Evolutionary conservation across 35 echinoderm and acorn worm species (phyloP), one percentile per base, ranked within the genome.

Genomic region (Eucidaris tribuloides): DNA sequence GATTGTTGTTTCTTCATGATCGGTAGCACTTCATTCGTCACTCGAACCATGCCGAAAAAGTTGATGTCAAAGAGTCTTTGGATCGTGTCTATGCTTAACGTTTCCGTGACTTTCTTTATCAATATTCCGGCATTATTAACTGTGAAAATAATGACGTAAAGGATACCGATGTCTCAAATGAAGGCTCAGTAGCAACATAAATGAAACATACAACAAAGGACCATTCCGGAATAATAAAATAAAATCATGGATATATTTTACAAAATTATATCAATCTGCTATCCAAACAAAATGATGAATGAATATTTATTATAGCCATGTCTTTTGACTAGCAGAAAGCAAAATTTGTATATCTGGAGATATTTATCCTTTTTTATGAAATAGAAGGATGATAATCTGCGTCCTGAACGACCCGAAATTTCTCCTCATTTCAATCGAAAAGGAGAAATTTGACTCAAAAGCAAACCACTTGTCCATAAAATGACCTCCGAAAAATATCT

Each of bases 101-200:
- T 84, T 45, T 84, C 82, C 59, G 48, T 23, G 24, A 63, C 31
- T 30, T 84, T 65, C 82, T 65, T 68, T 19, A 42, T 71, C 15
- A 13, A 31, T 5, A 84, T 48, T 14, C 82, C 82, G 30, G 82
- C 63, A 71, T 84, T 84, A 44, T 84, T 84, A 11, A 66, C 82
- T 84, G 18, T 11, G 15, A 11, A n/a, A 52, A n/a, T 11, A n/a
- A 52, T 11, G n/a, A n/a, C n/a, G n/a, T n/a, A n/a, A n/a, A n/a
- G n/a, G n/a, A n/a, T n/a, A n/a, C n/a, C n/a, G n/a, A n/a, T n/a
- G 48, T 52, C n/a, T 9, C n/a, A 11, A 11, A 9, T n/a, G 48
- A 11, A n/a, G n/a, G n/a, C n/a, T 52, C 9, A 52, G 9, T 11
- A 52, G n/a, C 48, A 52, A 52, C 9, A 52, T 52, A 52, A n/a